Conservation (phyloP, 2,888 invertebrate species). For the Diplolepis rosae region DNA sequence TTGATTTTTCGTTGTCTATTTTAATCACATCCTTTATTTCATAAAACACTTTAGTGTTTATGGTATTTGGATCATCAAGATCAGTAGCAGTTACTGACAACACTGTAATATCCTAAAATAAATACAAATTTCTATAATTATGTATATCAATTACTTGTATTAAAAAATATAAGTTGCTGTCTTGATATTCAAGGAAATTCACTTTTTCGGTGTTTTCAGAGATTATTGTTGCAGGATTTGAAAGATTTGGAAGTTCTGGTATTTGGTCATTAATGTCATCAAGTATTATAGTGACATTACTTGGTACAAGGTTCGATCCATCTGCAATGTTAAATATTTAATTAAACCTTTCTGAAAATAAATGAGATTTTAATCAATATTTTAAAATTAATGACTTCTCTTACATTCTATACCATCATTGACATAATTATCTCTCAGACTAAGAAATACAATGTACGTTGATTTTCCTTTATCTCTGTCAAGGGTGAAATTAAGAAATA, state of each 20-base stretch:
- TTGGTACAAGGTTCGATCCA: constrained; percentile 56
- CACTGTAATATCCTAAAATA: constrained; percentile 63
- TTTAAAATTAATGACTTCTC: constrained; percentile 7
- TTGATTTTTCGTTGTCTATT: background rate
- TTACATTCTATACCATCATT: constrained; percentile 69
- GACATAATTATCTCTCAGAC: constrained; percentile 76
- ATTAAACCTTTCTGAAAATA: background rate
- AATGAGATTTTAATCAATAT: background rate
- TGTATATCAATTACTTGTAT: background rate
- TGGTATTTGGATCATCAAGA: constrained; percentile 75
- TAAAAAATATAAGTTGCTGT: background rate
- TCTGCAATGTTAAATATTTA: constrained; percentile 35
- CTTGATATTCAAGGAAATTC: too few relatives aligned
- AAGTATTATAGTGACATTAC: constrained; percentile 74
- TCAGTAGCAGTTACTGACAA: constrained; percentile 75
- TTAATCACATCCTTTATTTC: constrained; percentile 69
- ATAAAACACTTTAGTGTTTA: constrained; percentile 77
- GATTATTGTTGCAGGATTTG: constrained; percentile 52
- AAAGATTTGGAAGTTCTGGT: constrained; percentile 74
- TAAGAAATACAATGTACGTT: constrained; percentile 74
- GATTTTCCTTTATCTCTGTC: constrained; percentile 76
- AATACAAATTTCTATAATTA: background rate
- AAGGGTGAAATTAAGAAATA: constrained; percentile 73
- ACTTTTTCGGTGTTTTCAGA: constrained; percentile 55
- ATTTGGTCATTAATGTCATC: constrained; percentile 79